Conservation (phyloP, 2,113 vertebrate species). For the Odontesthes bonariensis region DNA sequence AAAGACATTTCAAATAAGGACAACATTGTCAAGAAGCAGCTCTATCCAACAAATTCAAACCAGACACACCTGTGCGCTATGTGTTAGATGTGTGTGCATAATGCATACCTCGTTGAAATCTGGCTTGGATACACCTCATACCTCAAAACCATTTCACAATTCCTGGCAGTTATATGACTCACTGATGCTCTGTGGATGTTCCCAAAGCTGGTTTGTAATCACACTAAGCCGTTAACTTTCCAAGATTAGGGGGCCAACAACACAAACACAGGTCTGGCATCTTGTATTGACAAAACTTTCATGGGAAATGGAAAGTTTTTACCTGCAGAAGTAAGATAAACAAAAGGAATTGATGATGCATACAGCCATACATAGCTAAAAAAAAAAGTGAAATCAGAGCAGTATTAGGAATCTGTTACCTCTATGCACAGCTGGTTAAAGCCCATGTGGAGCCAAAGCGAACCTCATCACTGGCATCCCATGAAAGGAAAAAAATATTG, state of each 20-base stretch:
- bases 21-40: slow-evolving; percentile 14
- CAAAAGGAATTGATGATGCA: neutral
- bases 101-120: slow-evolving; percentile 46
- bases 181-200: slow-evolving; percentile 50
- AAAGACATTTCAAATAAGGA: neutral
- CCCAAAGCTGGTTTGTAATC: slow-evolving; percentile 48
- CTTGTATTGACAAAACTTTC: slow-evolving; percentile 6
- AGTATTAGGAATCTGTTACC: accelerated
- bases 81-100: slow-evolving; percentile 47
- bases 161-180: slow-evolving; percentile 61
- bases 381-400: neutral
- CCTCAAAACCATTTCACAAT: slow-evolving; percentile 63
- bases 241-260: slow-evolving; percentile 44
- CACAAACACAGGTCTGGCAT: slow-evolving; percentile 49
- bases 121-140: slow-evolving; percentile 48
- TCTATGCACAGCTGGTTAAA: neutral
- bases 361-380: neutral
- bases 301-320: slow-evolving; percentile 25
- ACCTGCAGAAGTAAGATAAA: neutral
- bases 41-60: slow-evolving; percentile 40
- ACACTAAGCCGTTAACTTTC: slow-evolving; percentile 56
- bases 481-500: no score
- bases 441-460: no score
- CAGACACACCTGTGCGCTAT: slow-evolving; percentile 52
- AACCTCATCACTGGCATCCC: no score